Evolutionary conservation across 2,113 vertebrate species (phyloP).

Genomic region (Urocolius indicus): DNA sequence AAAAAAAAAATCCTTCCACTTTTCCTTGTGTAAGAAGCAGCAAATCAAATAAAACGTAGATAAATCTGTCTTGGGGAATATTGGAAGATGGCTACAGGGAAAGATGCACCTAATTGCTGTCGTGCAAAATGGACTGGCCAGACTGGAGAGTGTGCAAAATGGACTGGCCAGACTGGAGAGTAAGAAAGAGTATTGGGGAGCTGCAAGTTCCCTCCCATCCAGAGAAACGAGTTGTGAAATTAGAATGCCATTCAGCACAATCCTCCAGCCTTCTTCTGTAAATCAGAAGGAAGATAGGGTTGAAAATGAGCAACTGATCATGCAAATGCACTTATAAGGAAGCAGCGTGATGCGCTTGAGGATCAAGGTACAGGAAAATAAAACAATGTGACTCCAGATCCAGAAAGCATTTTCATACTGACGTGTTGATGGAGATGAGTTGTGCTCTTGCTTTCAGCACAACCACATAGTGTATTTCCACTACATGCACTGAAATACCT

Average conservation of each 20-base stretch:
- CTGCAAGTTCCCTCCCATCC: background rate
- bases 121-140: background rate
- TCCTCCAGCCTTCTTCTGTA: background rate
- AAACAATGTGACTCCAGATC: conserved; percentile 15
- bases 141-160: background rate
- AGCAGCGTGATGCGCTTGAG: background rate
- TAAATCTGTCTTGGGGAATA: background rate
- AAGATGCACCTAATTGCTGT: background rate
- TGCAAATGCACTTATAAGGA: background rate
- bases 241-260: background rate
- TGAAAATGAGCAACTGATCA: background rate
- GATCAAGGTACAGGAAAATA: background rate
- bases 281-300: background rate
- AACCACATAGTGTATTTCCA: conserved; percentile 28
- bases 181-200: background rate
- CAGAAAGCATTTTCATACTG: background rate
- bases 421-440: background rate
- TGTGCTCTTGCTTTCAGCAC: conserved; percentile 27
- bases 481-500: conserved; percentile 10
- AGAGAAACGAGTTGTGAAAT: background rate
- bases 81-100: background rate
- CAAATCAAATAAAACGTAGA: background rate
- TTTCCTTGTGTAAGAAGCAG: background rate
- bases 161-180: background rate
- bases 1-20: background rate